These are phyloP conservation scores for Steatocranus sp. DNA, from an alignment of 2,797 vertebrate genomes.

Conservation along the genomic window DNA sequence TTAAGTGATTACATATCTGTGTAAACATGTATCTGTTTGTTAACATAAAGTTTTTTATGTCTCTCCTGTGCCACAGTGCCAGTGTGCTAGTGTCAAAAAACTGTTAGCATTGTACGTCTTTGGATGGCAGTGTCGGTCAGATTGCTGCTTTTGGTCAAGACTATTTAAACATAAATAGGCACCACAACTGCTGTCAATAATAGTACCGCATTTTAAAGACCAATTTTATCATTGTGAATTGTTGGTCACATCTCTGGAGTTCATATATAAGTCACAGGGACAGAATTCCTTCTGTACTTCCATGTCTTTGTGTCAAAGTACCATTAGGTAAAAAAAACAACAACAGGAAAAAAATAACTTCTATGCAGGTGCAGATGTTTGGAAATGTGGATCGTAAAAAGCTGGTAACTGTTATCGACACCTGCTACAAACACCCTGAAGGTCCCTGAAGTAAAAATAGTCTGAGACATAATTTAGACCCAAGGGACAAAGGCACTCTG, in stretches of 20 bases:
- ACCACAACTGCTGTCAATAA: neutral
- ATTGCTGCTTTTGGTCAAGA: neutral
- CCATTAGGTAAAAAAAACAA: neutral
- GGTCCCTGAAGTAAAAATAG: neutral
- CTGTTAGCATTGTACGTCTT: neutral
- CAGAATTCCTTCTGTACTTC: neutral
- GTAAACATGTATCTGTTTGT: neutral
- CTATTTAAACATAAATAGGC: neutral
- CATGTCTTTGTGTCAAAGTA: neutral
- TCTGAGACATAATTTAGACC: neutral
- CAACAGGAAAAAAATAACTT: neutral
- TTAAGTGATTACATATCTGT: neutral
- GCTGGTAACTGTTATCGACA: neutral
- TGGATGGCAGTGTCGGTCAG: neutral
- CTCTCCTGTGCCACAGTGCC: neutral
- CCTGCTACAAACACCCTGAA: neutral
- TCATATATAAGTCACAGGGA: neutral
- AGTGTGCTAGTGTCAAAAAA: neutral
- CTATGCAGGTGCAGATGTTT: neutral
- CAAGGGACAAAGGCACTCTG: neutral
- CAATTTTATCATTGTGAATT: neutral
- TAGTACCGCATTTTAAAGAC: neutral
- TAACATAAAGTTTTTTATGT: neutral
- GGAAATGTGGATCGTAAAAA: neutral
- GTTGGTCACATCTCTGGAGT: neutral